Evolutionary conservation across 1,140 invertebrate genomes (phyloP).

Genomic region (Augochlora pura): DNA sequence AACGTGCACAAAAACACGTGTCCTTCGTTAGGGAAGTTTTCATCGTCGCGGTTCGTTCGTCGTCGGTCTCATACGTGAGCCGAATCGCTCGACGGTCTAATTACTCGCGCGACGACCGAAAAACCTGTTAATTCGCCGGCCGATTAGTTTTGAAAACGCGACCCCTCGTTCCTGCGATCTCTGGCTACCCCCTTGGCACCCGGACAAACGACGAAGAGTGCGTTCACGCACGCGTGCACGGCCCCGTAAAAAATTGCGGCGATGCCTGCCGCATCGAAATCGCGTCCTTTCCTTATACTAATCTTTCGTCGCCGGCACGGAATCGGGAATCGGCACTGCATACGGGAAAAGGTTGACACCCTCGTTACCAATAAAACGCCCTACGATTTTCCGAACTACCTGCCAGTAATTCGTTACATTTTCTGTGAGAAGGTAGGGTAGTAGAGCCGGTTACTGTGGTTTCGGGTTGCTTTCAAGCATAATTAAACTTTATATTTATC

Average conservation of each 20-base stretch:
- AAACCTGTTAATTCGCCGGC: slow-evolving; percentile 44
- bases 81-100: slow-evolving; percentile 32
- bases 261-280: slow-evolving; percentile 35
- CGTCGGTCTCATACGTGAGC: slow-evolving; percentile 44
- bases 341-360: slow-evolving; percentile 34
- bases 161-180: not conserved
- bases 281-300: slow-evolving; percentile 24
- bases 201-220: no score
- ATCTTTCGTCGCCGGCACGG: slow-evolving; percentile 15
- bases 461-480: no score
- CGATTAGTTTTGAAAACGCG: slow-evolving; percentile 47
- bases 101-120: slow-evolving; percentile 1
- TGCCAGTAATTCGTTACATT: no score
- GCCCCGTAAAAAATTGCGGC: slow-evolving; percentile 18
- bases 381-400: no score
- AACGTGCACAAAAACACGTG: slow-evolving; percentile 48
- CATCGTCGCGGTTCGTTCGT: slow-evolving; percentile 34
- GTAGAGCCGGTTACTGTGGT: no score
- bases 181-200: no score
- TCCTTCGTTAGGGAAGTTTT: slow-evolving; percentile 52
- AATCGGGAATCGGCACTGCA: slow-evolving; percentile 30
- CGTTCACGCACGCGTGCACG: not conserved
- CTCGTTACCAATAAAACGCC: slow-evolving; percentile 19
- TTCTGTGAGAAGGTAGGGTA: no score
- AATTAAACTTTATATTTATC: no score